Evolutionary conservation across 92 coral and sea anemone genomes (phyloP), one percentile per base, ranked within the genome.

Genomic region (Epizoanthus ramosus): DNA sequence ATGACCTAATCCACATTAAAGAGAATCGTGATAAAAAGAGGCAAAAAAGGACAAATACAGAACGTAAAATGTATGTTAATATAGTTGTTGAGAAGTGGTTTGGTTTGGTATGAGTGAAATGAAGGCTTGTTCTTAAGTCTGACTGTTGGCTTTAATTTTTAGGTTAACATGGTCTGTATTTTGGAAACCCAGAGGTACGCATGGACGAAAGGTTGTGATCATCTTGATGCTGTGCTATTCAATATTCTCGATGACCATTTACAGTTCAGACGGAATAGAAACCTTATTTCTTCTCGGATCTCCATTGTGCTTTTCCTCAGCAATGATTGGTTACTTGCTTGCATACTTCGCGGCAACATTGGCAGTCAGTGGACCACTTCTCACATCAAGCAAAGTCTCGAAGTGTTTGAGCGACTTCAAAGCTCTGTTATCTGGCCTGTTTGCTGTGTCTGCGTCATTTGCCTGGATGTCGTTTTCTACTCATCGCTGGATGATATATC

Each of bases 321-420:
- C 19, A 31, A 25, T 64, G 70, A 64, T 64, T 64, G 70, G 70
- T 21, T 64, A 64, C 33, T 64, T 64, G 43, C 41, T 64, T 24
- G 14, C 70, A 14, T 14, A 25, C 70, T 64, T 64, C 16, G 28
- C 70, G 37, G 3, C 33, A 28, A 37, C 33, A 13, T 10, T 25
- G 21, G 70, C 70, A n/a, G 70, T 8, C 3, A 37, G 70, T 64
- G 70, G 70, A 1, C 43, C 70, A 1, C 18, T 9, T 28, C n/a
- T 64, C 3, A 64, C 70, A 17, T 25, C 41, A 6, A 64, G 25
- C 18, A 14, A 14, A 24, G 31, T 64, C 41, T 18, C 13, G 15
- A 64, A 18, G 8, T 8, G 70, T 21, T 28, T 64, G 70, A 64
- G 4, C n/a, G 70, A 64, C 39, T 64, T 28, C 33, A 25, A 1